Percentiles rank a stretch among this genome's conserved stretches.
Evolutionary conservation across 2,113 vertebrate species (phyloP).

Genomic region (Pachypanchax playfairii): DNA sequence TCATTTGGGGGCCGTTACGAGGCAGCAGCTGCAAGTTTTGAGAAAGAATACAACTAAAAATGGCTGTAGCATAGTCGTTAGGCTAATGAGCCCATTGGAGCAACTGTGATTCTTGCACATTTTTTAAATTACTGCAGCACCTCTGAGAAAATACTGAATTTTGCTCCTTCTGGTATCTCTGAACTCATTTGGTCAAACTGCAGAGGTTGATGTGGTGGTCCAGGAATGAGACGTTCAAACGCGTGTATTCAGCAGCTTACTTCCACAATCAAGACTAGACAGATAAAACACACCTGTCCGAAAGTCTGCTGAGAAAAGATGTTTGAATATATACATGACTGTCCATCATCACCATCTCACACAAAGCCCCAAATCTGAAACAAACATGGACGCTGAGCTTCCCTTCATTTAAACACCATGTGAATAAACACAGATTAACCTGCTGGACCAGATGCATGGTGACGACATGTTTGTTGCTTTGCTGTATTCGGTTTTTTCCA

Average conservation of each 20-base stretch:
- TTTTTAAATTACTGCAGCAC: constrained; percentile 5
- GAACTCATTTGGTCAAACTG: constrained; percentile 12
- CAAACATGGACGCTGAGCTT: constrained; percentile 24
- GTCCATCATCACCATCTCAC: background rate
- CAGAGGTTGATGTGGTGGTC: background rate
- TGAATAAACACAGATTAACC: constrained; percentile 43
- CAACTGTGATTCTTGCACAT: constrained; percentile 35
- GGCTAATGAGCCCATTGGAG: constrained; percentile 53
- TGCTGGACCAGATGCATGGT: constrained; percentile 1
- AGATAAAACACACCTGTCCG: background rate
- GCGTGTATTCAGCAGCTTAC: background rate
- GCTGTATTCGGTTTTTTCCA: constrained; percentile 10
- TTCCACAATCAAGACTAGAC: background rate
- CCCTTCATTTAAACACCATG: constrained; percentile 25
- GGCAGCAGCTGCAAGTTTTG: constrained; percentile 32
- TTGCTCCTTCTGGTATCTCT: background rate
- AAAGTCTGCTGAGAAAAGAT: background rate
- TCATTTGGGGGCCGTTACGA: constrained; percentile 14
- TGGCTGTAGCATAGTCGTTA: constrained; percentile 28
- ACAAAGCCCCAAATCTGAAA: constrained; percentile 25
- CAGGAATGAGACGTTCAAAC: background rate
- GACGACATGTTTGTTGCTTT: constrained; percentile 15
- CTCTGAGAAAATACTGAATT: constrained; percentile 13
- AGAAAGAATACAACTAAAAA: background rate
- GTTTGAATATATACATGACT: background rate